Base-by-base conservation (phyloP, 2,113 vertebrate genomes). In the Plotosus lineatus region DNA sequence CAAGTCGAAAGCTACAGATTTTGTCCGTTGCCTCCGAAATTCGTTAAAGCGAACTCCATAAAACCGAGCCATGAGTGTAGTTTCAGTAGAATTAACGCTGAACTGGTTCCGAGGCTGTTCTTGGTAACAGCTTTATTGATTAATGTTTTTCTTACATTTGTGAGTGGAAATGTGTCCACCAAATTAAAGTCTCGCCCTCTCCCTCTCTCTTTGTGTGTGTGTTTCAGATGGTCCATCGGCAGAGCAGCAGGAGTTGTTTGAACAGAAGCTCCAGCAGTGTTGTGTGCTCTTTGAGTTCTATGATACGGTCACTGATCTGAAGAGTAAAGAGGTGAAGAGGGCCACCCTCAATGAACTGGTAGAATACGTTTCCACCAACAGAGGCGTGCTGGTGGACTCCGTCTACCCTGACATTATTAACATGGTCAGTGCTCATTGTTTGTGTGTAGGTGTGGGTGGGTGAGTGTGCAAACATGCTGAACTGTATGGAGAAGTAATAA, bases 321-420 rank as follows among this genome's bases (percentile, higher is more conserved):
- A 97, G 92, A 96, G 94, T 93, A 99, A 99, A 93, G 98, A 99
- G 93, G 94, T 98, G 86, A 99, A 99, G 91, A 95, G 98, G 92
- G 97, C 97, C 87, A 96, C 96, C 0, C 92, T 99, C 63, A 97
- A 95, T 80, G 98, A 99, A 91, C 92, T 99, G 78, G 97, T 99
- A 91, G 98, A 99, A 87, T 99, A 97, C 55, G 95, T 99, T 86
- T 97, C 98, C 86, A 97, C 96, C 89, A 98, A 96, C 92, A 94
- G 97, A 87, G 98, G 97, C 10, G 93, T 99, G 79, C 95, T 99
- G 91, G 94, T 97, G 90, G 98, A 99, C 87, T 88, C 96, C 53
- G 90, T 94, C 17, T 99, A 99, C 93, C 95, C 96, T 80, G 96
- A 98, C 90, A 98, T 99, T 92, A 93, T 95, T 78, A 95, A 94